phyloP scores from a whole-genome alignment of 2,888 invertebrate genomes.

The Amphiduros pacificus region DNA sequence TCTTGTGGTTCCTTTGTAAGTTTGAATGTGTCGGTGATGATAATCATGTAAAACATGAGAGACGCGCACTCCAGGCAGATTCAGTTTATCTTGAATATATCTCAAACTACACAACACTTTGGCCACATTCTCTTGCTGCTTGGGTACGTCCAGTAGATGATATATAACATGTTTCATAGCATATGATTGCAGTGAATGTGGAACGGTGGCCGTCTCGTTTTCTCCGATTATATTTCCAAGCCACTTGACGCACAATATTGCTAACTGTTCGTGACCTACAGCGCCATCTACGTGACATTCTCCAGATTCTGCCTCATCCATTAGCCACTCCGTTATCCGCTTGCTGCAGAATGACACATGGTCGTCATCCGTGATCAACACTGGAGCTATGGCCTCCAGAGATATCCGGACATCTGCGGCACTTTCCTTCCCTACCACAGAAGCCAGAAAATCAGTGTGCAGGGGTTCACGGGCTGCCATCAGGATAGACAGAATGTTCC shows the following conservation, averaged over 20 bases:
- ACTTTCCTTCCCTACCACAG: not conserved
- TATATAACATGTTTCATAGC: conserved; percentile 26
- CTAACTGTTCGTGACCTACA: conserved; percentile 15
- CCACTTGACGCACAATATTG: conserved; percentile 19
- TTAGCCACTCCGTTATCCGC: conserved; percentile 25
- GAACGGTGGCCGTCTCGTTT: not conserved
- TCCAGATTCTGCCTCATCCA: conserved; percentile 20
- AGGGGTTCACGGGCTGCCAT: conserved; percentile 9
- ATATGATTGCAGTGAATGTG: conserved; percentile 20
- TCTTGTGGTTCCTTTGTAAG: conserved; percentile 8
- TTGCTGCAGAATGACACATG: conserved; percentile 17
- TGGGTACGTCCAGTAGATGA: conserved; percentile 27
- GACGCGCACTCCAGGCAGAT: conserved; percentile 13
- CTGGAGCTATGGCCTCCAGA: conserved; percentile 2
- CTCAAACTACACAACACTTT: conserved; percentile 25
- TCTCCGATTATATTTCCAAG: conserved; percentile 16
- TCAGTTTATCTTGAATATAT: conserved; percentile 23
- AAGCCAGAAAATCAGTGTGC: conserved; percentile 6
- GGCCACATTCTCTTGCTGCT: conserved; percentile 26
- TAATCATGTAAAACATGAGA: conserved; percentile 26
- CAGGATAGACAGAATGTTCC: conserved; percentile 5
- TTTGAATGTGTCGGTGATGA: conserved; percentile 23
- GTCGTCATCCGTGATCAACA: conserved; percentile 1
- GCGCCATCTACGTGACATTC: conserved; percentile 12
- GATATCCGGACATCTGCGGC: not conserved